A percentile compares a stretch with the other conserved stretches of the same genome.
Conservation (phyloP, 2,113 vertebrate species). For the Ictalurus punctatus region DNA sequence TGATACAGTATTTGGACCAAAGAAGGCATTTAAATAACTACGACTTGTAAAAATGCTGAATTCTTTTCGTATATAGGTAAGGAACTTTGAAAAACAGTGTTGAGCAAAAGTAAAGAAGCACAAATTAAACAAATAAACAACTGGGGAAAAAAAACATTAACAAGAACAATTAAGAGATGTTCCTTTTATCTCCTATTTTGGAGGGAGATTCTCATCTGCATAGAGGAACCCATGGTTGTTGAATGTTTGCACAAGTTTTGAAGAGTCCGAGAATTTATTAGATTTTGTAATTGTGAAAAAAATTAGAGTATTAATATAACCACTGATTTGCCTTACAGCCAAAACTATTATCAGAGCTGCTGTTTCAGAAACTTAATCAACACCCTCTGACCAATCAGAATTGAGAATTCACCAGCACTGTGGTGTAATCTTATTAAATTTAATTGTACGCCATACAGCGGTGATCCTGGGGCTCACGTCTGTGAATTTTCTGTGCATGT, state of each 20-base stretch:
- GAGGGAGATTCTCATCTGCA: not conserved
- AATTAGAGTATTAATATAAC: not conserved
- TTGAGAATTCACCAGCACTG: not conserved
- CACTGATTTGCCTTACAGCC: not conserved
- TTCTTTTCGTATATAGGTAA: not conserved
- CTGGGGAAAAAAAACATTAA: too few relatives aligned
- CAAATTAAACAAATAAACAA: not conserved
- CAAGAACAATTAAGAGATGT: too few relatives aligned
- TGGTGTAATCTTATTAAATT: not conserved
- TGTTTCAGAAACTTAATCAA: not conserved
- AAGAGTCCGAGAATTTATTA: too few relatives aligned
- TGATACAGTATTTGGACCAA: not conserved
- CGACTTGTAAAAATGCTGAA: not conserved
- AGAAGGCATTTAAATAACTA: conserved; percentile 4
- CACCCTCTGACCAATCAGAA: not conserved
- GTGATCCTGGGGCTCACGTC: too few relatives aligned
- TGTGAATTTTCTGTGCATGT: not conserved
- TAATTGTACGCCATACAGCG: not conserved
- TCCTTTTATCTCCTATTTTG: not conserved
- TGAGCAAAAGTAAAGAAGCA: not conserved
- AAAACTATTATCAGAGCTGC: not conserved
- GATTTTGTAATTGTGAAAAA: too few relatives aligned
- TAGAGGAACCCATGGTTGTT: not conserved
- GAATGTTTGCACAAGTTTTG: too few relatives aligned
- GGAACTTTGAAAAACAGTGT: not conserved